Evolutionary conservation across 2,888 invertebrate species (phyloP).

Genomic region (Polydrusus tereticollis): DNA sequence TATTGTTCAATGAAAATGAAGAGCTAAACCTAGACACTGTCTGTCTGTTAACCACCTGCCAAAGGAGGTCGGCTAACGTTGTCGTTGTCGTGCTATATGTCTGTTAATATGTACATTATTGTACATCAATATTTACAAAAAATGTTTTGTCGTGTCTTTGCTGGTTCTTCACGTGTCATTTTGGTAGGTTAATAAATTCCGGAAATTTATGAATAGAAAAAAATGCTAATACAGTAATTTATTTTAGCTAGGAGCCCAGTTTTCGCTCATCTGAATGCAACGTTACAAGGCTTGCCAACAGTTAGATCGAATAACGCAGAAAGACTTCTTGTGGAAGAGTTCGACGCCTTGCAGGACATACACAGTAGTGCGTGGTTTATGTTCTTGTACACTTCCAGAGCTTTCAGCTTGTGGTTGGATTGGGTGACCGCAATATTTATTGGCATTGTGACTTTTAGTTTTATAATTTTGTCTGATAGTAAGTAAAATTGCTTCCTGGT

Average conservation of each 20-base stretch:
- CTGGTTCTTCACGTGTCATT: no score
- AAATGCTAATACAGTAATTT: slow-evolving; percentile 39
- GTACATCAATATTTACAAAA: no score
- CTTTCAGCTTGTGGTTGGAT: slow-evolving; percentile 82
- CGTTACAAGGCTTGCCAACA: slow-evolving; percentile 80
- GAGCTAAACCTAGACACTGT: no score
- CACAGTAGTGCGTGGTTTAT: slow-evolving; percentile 82
- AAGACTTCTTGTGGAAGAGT: slow-evolving; percentile 71
- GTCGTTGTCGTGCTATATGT: no score
- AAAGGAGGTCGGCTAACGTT: no score
- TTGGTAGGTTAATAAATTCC: no score
- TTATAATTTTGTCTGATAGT: slow-evolving; percentile 69
- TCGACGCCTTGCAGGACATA: slow-evolving; percentile 71
- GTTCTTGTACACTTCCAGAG: slow-evolving; percentile 74
- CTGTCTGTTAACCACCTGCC: no score
- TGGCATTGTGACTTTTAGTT: slow-evolving; percentile 74
- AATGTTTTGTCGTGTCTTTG: no score
- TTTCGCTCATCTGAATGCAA: slow-evolving; percentile 79
- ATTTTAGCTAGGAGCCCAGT: slow-evolving; percentile 80
- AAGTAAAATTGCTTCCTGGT: slow-evolving; percentile 19
- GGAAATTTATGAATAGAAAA: no score
- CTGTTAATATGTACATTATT: no score
- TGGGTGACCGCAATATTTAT: slow-evolving; percentile 78
- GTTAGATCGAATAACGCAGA: slow-evolving; percentile 78
- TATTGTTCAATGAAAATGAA: no score